Percentiles rank a stretch among this genome's conserved stretches.
phyloP scores from a whole-genome alignment of 2,888 invertebrate species.

The Oconnorella tubifera region DNA sequence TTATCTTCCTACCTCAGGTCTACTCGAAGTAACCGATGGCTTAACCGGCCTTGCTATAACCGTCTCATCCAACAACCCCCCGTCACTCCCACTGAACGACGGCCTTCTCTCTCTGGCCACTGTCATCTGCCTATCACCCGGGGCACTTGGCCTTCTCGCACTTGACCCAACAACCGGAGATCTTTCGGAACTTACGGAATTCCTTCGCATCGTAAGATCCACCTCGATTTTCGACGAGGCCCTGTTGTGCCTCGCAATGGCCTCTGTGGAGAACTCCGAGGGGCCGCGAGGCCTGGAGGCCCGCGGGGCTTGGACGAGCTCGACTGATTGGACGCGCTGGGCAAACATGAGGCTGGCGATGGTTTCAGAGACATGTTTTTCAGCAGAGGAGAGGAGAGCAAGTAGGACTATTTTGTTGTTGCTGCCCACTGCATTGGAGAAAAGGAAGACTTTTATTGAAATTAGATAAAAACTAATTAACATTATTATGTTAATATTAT shows the following conservation, averaged over 20 bases:
- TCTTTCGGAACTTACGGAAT: not conserved
- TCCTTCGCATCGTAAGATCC: too few relatives aligned
- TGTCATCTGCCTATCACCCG: not conserved
- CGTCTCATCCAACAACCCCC: not conserved
- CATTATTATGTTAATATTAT: too few relatives aligned
- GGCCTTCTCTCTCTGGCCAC: not conserved
- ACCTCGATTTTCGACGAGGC: too few relatives aligned
- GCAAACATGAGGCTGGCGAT: slow-evolving; percentile 22
- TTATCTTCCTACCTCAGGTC: too few relatives aligned
- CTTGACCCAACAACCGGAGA: not conserved
- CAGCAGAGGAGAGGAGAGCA: slow-evolving; percentile 6
- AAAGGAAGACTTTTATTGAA: not conserved
- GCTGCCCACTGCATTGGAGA: not conserved
- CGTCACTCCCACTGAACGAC: not conserved
- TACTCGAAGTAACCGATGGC: not conserved
- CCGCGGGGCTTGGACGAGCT: not conserved
- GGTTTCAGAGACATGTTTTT: slow-evolving; percentile 17
- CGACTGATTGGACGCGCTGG: slow-evolving; percentile 15
- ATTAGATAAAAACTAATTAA: too few relatives aligned
- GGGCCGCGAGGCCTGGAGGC: not conserved
- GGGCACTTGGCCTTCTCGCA: not conserved
- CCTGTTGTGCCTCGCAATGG: not conserved
- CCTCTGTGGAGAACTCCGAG: not conserved
- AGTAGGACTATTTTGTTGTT: slow-evolving; percentile 8
- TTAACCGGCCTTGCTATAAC: not conserved